Evolutionary conservation across 1,140 invertebrate genomes (phyloP), one percentile per base, ranked within the genome.

Genomic region (Lordiphosa clarofinis): DNA sequence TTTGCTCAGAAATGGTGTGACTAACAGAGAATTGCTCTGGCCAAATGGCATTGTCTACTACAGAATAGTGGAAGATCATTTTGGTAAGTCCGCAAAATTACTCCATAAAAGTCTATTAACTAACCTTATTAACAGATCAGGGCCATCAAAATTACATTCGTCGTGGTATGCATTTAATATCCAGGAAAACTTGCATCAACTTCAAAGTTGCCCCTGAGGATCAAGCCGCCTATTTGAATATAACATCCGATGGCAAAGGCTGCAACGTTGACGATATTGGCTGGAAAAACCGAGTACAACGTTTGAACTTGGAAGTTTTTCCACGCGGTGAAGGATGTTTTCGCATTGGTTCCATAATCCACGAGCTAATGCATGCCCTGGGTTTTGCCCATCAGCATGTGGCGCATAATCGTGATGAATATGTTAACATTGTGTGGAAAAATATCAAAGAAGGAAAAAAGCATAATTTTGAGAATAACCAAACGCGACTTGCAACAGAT

Each of bases 331-430:
- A 72, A 0, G 90, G 90, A 3, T 92, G 91, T 54, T 91, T 92
- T 55, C 86, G 89, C 0, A 87, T 90, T 24, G 91, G 90, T 1
- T 90, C 91, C 1, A 89, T 94, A 8, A 88, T 93, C 2, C 93
- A 94, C 61, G 93, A 94, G 86, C 65, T 94, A 1, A 88, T 94
- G 46, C 93, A 94, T 59, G 89, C 90, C 0, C 73, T 92, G 3
- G 92, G 92, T 0, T 92, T 92, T 55, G 90, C 87, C 53, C 90
- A 94, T 57, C 92, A 93, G 66, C 92, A 94, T 69, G 91, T 90
- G 56, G 69, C 91, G 6, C 68, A 88, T 0, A 91, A 93, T 76
- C 75, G 93, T 19, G 92, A 93, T 57, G 44, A 90, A 0, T 93
- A 90, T 58, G 89, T 94, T 3, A 71, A 53, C 0, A 90, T 94